phyloP scores from a whole-genome alignment of 1,140 invertebrate genomes.

The Zaprionus vittiger region DNA sequence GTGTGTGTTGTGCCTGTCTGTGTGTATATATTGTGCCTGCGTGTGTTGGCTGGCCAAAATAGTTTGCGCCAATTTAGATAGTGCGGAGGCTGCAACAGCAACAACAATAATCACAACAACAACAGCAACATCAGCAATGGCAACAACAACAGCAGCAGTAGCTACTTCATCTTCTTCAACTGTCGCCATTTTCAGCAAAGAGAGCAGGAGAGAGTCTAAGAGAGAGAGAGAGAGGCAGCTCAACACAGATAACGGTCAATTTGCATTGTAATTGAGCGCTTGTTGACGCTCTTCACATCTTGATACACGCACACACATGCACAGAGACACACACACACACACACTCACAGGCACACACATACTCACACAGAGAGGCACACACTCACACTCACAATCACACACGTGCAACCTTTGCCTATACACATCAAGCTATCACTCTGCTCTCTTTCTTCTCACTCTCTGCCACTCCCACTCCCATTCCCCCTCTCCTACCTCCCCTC shows the following conservation, averaged over 20 bases:
- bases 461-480: neutral
- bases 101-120: neutral
- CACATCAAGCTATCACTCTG: slow-evolving; percentile 6
- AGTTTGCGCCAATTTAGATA: slow-evolving; percentile 46
- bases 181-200: slow-evolving; percentile 37
- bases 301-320: slow-evolving; percentile 20
- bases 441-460: neutral
- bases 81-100: slow-evolving; percentile 25
- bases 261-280: slow-evolving; percentile 76
- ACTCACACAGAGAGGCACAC: no score
- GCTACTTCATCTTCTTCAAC: slow-evolving; percentile 12
- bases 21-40: neutral
- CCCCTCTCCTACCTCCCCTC: neutral
- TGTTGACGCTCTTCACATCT: slow-evolving; percentile 40
- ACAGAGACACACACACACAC: slow-evolving; percentile 13
- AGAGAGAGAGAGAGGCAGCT: neutral
- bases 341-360: slow-evolving; percentile 10
- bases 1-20: neutral
- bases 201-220: neutral
- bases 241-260: slow-evolving; percentile 54
- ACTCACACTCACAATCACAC: neutral
- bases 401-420: slow-evolving; percentile 2
- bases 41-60: slow-evolving; percentile 35
- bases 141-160: slow-evolving; percentile 10
- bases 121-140: neutral